These are phyloP conservation scores for Enteromius fasciolatus DNA, from an alignment of 2,797 vertebrate species.

Conservation along the genomic window DNA sequence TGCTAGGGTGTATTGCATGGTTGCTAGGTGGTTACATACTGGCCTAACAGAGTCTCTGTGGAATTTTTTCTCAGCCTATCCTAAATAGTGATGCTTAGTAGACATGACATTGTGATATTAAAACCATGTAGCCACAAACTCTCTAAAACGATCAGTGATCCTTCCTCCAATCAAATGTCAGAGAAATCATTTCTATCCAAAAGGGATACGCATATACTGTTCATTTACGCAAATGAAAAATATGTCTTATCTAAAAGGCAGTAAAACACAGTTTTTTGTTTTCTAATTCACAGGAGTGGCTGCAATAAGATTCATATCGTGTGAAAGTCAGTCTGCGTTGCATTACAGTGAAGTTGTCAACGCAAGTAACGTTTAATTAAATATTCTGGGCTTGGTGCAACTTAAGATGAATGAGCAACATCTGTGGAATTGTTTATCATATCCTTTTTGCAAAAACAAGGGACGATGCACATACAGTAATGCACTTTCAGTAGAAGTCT, in stretches of 20 bases:
- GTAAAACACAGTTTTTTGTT: neutral
- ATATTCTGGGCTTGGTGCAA: neutral
- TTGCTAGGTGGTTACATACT: conserved; percentile 8
- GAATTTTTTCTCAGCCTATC: neutral
- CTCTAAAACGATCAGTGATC: neutral
- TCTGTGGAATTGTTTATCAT: neutral
- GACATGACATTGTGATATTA: neutral
- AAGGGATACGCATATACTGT: neutral
- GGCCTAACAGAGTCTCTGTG: neutral
- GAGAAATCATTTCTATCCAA: neutral
- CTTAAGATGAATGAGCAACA: conserved; percentile 5
- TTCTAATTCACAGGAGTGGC: conserved; percentile 26
- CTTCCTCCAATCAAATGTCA: neutral
- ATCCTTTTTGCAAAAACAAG: neutral
- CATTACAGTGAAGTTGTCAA: neutral
- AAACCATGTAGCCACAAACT: neutral
- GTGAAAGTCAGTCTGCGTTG: neutral
- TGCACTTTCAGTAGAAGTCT: neutral
- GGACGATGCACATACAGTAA: neutral
- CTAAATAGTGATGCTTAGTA: neutral
- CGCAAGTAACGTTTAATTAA: neutral
- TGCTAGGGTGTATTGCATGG: conserved; percentile 14
- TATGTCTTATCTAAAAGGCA: neutral
- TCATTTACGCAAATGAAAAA: neutral
- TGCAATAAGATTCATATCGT: conserved; percentile 1